Evolutionary conservation across 2,797 vertebrate genomes (phyloP).

Genomic region (Onychomys arenicola): DNA sequence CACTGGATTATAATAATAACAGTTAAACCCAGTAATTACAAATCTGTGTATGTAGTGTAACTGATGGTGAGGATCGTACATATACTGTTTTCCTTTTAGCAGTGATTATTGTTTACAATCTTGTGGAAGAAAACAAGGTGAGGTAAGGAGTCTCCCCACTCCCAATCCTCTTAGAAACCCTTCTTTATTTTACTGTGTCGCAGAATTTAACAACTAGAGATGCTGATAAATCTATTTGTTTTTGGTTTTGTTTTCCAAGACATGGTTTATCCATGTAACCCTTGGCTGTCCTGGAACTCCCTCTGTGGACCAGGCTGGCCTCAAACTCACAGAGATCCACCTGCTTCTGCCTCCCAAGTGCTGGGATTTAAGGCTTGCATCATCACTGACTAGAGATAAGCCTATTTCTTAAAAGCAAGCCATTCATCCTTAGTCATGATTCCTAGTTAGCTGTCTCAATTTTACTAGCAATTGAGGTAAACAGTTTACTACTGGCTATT

Average conservation of each 20-base stretch:
- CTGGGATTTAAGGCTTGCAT: background rate
- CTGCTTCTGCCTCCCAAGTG: background rate
- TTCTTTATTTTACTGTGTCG: background rate
- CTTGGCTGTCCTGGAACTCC: background rate
- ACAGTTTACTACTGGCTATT: background rate
- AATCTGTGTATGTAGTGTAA: background rate
- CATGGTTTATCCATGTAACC: background rate
- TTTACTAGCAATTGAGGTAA: conserved; percentile 18
- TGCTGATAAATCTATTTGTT: background rate
- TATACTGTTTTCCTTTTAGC: background rate
- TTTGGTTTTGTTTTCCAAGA: background rate
- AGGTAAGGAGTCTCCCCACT: background rate
- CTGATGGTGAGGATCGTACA: background rate
- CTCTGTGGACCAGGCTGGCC: background rate
- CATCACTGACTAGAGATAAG: background rate
- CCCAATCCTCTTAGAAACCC: background rate
- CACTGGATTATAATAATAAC: background rate
- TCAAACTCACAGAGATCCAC: background rate
- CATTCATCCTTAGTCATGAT: background rate
- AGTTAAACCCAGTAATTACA: background rate
- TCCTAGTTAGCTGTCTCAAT: background rate
- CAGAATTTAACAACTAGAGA: background rate
- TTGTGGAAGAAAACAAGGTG: background rate
- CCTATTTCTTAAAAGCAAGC: background rate
- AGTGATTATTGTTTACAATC: background rate